phyloP scores from a whole-genome alignment of 2,797 vertebrate genomes.

The Anguilla anguilla region DNA sequence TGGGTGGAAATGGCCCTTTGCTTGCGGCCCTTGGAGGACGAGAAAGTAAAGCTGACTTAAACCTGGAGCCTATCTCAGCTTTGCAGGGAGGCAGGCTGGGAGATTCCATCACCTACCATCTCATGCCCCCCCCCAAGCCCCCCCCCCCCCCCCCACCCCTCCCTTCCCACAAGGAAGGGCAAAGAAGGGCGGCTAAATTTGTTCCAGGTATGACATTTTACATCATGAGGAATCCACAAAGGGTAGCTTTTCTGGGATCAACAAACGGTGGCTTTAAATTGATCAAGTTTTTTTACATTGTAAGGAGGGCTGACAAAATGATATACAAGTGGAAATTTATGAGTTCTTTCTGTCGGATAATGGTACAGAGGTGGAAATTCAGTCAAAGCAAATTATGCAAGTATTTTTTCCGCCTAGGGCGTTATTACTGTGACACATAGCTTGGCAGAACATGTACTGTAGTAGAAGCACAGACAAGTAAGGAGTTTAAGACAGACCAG shows the following conservation, averaged over 20 bases:
- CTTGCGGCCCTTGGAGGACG: background rate
- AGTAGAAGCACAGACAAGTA: background rate
- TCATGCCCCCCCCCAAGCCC: background rate
- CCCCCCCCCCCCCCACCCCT: background rate
- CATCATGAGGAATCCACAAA: background rate
- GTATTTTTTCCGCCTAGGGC: background rate
- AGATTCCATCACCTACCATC: background rate
- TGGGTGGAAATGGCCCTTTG: background rate
- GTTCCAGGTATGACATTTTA: background rate
- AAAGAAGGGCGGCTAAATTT: background rate
- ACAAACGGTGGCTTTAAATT: background rate
- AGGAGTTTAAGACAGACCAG: background rate
- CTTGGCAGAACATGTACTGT: no score
- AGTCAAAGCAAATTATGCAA: no score
- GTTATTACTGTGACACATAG: no score
- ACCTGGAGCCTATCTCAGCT: constrained; percentile 9
- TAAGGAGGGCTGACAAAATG: no score
- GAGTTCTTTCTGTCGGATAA: no score
- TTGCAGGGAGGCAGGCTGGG: background rate
- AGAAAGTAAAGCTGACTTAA: background rate
- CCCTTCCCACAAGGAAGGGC: background rate
- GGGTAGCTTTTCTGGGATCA: background rate
- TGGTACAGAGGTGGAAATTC: no score
- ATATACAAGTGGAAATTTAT: no score
- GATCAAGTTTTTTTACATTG: no score